These are phyloP conservation scores for Semaprochilodus insignis DNA, from an alignment of 2,797 vertebrate species.

Conservation along the genomic window DNA sequence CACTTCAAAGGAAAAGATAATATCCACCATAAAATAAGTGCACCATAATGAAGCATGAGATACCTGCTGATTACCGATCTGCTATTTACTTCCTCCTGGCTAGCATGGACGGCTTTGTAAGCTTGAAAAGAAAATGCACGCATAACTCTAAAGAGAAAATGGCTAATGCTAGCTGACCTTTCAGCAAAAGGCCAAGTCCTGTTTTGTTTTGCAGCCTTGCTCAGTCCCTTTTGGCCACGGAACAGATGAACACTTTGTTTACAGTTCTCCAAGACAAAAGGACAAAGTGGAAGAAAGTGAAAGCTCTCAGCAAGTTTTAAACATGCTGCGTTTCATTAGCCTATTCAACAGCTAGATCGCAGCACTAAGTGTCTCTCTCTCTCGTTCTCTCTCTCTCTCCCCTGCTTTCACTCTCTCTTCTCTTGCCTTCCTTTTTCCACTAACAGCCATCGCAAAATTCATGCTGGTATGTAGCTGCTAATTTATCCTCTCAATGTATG, in stretches of 20 bases:
- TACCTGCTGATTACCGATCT: slow-evolving; percentile 36
- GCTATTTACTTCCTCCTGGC: slow-evolving; percentile 28
- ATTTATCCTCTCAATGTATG: slow-evolving; percentile 90
- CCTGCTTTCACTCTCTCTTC: slow-evolving; percentile 65
- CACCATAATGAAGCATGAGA: slow-evolving; percentile 43
- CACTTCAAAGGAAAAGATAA: slow-evolving; percentile 47
- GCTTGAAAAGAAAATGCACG: slow-evolving; percentile 46
- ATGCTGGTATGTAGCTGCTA: slow-evolving; percentile 86
- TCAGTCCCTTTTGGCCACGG: slow-evolving; percentile 54
- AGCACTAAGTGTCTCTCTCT: slow-evolving; percentile 35
- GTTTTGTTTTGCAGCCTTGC: slow-evolving; percentile 56
- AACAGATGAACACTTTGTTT: slow-evolving; percentile 74
- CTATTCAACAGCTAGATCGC: slow-evolving; percentile 68
- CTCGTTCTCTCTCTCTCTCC: slow-evolving; percentile 38
- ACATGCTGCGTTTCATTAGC: slow-evolving; percentile 70
- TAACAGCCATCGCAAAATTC: slow-evolving; percentile 74
- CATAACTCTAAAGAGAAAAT: slow-evolving; percentile 40
- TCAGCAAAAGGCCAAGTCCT: slow-evolving; percentile 48
- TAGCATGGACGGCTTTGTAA: slow-evolving; percentile 43
- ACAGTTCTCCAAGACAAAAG: slow-evolving; percentile 68
- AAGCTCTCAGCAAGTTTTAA: slow-evolving; percentile 79
- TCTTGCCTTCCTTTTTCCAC: slow-evolving; percentile 63
- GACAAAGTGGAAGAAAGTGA: slow-evolving; percentile 60
- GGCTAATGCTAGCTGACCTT: slow-evolving; percentile 55
- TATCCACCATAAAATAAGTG: not conserved